These are phyloP conservation scores for Lucinisca nassula DNA, from an alignment of 2,888 invertebrate species.

Conservation along the genomic window DNA sequence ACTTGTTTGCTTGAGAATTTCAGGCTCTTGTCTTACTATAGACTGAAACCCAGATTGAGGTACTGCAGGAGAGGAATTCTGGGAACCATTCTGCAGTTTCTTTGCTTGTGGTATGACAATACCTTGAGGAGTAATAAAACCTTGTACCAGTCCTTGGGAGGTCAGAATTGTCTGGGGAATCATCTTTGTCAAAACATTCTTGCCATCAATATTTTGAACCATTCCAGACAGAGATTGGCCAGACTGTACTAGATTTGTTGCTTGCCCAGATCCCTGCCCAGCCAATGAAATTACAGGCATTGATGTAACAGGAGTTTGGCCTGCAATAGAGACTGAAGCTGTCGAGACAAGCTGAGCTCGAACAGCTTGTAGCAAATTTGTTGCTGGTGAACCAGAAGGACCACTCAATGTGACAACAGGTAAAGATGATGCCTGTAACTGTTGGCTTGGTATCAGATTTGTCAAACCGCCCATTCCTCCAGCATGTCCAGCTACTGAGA, in stretches of 20 bases:
- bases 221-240: background rate
- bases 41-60: conserved; percentile 32
- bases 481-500: background rate
- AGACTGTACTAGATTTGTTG: background rate
- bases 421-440: background rate
- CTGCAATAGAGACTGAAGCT: background rate
- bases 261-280: background rate
- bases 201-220: conserved; percentile 58
- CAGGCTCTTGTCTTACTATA: background rate
- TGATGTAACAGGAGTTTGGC: background rate
- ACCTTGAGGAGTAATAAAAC: conserved; percentile 76
- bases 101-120: conserved; percentile 67
- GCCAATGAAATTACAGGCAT: background rate
- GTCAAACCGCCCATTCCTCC: background rate
- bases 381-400: background rate
- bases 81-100: background rate
- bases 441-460: background rate
- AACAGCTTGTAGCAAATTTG: background rate
- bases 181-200: conserved; percentile 74
- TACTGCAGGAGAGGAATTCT: conserved; percentile 14
- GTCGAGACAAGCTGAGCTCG: background rate
- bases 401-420: background rate
- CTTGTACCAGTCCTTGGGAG: conserved; percentile 75
- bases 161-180: conserved; percentile 70
- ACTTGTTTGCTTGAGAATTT: background rate